These are phyloP conservation scores for Megalops cyprinoides DNA, from an alignment of 2,797 vertebrate species.

Conservation along the genomic window DNA sequence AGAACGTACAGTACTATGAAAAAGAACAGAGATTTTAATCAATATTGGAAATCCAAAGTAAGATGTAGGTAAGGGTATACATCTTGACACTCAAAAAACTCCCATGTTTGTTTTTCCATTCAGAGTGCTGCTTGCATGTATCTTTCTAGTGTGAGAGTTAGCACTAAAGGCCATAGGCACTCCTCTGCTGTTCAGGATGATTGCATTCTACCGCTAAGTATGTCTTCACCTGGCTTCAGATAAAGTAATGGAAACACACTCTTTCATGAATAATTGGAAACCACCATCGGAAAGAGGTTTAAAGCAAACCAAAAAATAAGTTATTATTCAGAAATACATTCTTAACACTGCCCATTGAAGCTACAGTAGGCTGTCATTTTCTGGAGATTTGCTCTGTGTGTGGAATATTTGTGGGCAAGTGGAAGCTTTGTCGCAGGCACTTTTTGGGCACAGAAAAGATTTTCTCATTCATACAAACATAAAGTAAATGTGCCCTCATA, in stretches of 20 bases:
- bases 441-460: slow-evolving; percentile 37
- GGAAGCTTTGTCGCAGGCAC: slow-evolving; percentile 29
- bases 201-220: slow-evolving; percentile 24
- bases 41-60: neutral
- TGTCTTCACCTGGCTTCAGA: slow-evolving; percentile 48
- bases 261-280: slow-evolving; percentile 45
- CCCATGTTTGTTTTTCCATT: neutral
- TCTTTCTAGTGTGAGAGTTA: neutral
- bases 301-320: slow-evolving; percentile 24
- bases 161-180: slow-evolving; percentile 20
- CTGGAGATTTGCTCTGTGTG: neutral
- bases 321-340: slow-evolving; percentile 61
- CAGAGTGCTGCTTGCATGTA: neutral
- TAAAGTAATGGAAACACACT: slow-evolving; percentile 46
- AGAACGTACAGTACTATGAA: neutral
- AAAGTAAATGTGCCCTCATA: slow-evolving; percentile 34
- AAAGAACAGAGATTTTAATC: neutral
- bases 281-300: slow-evolving; percentile 32
- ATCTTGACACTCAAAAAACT: neutral
- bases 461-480: slow-evolving; percentile 45
- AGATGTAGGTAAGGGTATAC: neutral
- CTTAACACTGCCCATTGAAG: slow-evolving; percentile 40
- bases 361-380: neutral
- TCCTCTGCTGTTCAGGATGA: neutral
- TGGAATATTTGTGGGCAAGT: neutral